Conservation (phyloP, 2,797 vertebrate species). For the Acestrorhynchus altus region DNA sequence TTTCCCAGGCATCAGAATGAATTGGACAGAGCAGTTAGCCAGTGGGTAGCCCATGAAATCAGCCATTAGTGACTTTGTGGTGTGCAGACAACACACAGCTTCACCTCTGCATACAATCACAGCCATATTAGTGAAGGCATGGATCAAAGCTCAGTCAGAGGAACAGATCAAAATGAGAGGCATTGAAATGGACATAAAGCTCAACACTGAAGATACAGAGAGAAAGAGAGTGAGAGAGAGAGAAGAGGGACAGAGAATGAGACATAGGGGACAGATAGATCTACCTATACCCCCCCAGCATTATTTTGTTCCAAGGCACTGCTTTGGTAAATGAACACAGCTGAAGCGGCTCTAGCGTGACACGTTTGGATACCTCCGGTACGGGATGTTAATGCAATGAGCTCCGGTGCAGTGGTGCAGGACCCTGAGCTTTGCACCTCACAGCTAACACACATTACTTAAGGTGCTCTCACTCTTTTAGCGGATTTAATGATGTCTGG, state of each 20-base stretch:
- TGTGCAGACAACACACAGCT: conserved; percentile 6
- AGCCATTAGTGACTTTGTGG: conserved; percentile 18
- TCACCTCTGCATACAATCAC: conserved; percentile 21
- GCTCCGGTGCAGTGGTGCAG: conserved; percentile 66
- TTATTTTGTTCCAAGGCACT: conserved; percentile 45
- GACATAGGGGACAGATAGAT: conserved; percentile 8
- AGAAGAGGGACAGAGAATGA: background rate
- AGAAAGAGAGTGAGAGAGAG: background rate
- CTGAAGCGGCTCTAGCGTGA: conserved; percentile 50
- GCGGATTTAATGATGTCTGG: conserved; percentile 33
- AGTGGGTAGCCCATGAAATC: conserved; percentile 21
- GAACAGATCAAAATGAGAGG: conserved; percentile 41
- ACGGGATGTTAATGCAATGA: conserved; percentile 61
- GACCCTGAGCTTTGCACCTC: conserved; percentile 60
- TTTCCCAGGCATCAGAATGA: conserved; percentile 7
- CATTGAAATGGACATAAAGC: conserved; percentile 21
- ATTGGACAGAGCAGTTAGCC: conserved; percentile 2
- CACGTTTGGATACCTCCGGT: conserved; percentile 56
- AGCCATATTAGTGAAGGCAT: background rate
- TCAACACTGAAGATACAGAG: background rate
- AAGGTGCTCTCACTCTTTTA: conserved; percentile 17
- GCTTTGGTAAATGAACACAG: conserved; percentile 43
- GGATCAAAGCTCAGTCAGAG: conserved; percentile 17
- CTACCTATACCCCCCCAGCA: conserved; percentile 32
- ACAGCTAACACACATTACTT: conserved; percentile 23